Evolutionary conservation across 2,113 vertebrate genomes (phyloP).

Genomic region (Nipponia nippon): DNA sequence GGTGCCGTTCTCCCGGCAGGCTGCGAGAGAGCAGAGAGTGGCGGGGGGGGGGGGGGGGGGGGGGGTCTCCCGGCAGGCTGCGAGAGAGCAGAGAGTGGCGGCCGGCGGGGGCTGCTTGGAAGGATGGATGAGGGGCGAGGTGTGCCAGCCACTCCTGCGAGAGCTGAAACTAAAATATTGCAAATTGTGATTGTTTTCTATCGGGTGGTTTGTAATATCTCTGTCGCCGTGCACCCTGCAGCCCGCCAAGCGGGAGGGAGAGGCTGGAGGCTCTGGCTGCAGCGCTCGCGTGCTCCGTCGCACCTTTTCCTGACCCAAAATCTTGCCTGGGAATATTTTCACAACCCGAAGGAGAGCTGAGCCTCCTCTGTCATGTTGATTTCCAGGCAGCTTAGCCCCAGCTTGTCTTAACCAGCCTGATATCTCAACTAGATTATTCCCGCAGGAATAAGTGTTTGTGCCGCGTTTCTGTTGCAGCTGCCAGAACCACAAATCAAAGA

Average conservation of each 20-base stretch:
- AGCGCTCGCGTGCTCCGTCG: accelerated
- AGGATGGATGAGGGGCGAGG: neutral
- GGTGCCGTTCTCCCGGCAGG: neutral
- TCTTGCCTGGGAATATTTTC: neutral
- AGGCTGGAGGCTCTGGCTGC: neutral
- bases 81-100: neutral
- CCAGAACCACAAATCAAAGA: neutral
- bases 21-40: neutral
- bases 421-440: neutral
- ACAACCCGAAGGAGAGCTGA: neutral
- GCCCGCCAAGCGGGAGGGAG: neutral
- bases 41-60: too few relatives aligned
- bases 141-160: neutral
- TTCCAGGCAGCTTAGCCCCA: neutral
- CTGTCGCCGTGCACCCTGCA: accelerated
- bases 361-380: neutral
- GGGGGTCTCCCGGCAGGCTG: neutral
- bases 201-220: neutral
- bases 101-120: neutral
- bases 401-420: neutral
- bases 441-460: neutral
- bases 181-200: neutral
- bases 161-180: neutral
- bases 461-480: neutral
- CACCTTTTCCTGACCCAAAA: neutral